Percentiles rank a stretch among this genome's conserved stretches.
These are phyloP conservation scores for Apus apus DNA, from an alignment of 2,113 vertebrate species.

Conservation along the genomic window DNA sequence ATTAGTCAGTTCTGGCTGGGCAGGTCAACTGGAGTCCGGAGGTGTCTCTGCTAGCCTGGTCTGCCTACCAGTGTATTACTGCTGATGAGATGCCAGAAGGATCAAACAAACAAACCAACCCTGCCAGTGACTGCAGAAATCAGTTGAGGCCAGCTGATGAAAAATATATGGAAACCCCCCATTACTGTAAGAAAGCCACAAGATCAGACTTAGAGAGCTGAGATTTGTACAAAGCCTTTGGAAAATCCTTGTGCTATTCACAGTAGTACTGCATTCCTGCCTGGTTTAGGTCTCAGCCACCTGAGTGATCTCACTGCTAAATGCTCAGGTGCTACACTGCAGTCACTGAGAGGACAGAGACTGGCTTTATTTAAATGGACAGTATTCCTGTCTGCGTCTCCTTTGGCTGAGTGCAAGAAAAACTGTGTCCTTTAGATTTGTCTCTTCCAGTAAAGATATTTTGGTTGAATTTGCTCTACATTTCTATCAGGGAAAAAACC, in stretches of 20 bases:
- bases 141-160: not conserved
- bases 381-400: not conserved
- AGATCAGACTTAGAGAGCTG: not conserved
- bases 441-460: slow-evolving; percentile 43
- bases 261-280: not conserved
- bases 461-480: slow-evolving; percentile 40
- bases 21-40: not conserved
- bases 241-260: not conserved
- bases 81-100: not conserved
- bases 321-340: not conserved
- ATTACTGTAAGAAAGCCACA: not conserved
- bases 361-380: slow-evolving; percentile 13
- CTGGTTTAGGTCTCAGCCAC: not conserved
- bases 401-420: not conserved
- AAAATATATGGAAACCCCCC: not conserved
- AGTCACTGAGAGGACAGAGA: not conserved
- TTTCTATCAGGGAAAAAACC: not conserved
- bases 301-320: not conserved
- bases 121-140: not conserved
- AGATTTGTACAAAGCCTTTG: not conserved
- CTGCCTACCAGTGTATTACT: not conserved
- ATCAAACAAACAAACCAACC: not conserved
- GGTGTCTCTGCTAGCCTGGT: not conserved
- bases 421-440: slow-evolving; percentile 11
- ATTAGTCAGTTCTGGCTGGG: not conserved